Evolutionary conservation across 2,888 invertebrate genomes (phyloP), one percentile per base, ranked within the genome.

Genomic region (Orthosia gothica): DNA sequence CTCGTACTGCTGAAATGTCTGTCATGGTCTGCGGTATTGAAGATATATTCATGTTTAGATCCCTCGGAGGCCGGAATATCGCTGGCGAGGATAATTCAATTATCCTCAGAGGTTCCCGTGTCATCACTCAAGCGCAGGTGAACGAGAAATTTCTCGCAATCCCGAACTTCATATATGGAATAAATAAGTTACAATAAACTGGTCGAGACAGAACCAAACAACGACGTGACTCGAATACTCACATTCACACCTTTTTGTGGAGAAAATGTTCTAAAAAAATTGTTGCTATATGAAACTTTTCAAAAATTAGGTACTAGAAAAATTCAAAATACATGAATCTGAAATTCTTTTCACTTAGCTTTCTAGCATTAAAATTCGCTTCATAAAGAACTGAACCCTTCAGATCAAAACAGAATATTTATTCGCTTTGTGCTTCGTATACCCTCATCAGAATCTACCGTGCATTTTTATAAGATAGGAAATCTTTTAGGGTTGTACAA

Each of bases 121-220:
- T 90, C 92, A 93, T 92, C 92, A 90, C 91, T 93, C 92, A 91
- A 89, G 88, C 88, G 79, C 92, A 93, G 92, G 91, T 92, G 91
- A 86, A 71, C 63, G 50, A 50, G 73, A 74, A 81, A 72, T 74
- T 76, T 77, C 66, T 74, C 57, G 57, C 62, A 74, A 70, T 75
- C 69, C 63, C 70, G 54, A 72, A 76, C 65, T 78, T 81, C 74
- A 76, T 79, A 73, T 62, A 59, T 40, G 64, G 76, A 81, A 78
- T 83, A 81, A 81, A 76, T 81, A 83, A 83, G 59, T 69, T 73
- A 73, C 68, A 75, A 71, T 79, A 69, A 80, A 85, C 68, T 23
- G 52, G 63, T 55, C 57, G 58, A 74, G 57, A 75, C 69, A 69
- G 68, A 75, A 58, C 62, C 68, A 67, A 76, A 77, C 62, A 62